A percentile compares a stretch with the other conserved stretches of the same genome.
phyloP scores from a whole-genome alignment of 2,888 invertebrate genomes.

The Papilio gigon region DNA sequence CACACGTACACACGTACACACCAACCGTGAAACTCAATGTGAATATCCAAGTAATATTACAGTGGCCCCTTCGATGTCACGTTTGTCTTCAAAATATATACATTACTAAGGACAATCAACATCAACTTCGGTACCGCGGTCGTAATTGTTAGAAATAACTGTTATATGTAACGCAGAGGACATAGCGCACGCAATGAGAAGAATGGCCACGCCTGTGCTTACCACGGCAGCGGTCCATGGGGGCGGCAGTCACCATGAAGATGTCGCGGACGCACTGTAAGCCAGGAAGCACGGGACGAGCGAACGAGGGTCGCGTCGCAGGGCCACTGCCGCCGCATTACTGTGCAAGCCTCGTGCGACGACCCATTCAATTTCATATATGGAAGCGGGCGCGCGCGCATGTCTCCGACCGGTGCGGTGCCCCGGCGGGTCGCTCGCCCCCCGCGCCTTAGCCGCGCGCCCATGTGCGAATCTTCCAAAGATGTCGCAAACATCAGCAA shows the following conservation, averaged over 20 bases:
- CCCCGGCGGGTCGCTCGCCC: slow-evolving; percentile 62
- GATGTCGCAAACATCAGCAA: slow-evolving; percentile 44
- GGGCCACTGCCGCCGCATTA: slow-evolving; percentile 62
- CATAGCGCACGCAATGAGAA: too few species aligned
- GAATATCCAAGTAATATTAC: too few species aligned
- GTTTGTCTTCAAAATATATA: slow-evolving; percentile 36
- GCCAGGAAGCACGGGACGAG: slow-evolving; percentile 48
- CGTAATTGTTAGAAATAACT: slow-evolving; percentile 34
- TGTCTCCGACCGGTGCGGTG: too few species aligned
- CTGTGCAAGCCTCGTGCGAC: slow-evolving; percentile 75
- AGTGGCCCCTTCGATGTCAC: neutral
- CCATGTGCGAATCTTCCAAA: slow-evolving; percentile 20
- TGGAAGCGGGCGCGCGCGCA: slow-evolving; percentile 71
- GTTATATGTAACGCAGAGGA: slow-evolving; percentile 26
- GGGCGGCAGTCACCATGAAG: slow-evolving; percentile 50
- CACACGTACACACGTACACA: too few species aligned
- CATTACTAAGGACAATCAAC: slow-evolving; percentile 41
- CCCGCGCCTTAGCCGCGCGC: slow-evolving; percentile 58
- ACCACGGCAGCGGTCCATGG: slow-evolving; percentile 52
- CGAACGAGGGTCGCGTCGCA: slow-evolving; percentile 50
- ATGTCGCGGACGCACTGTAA: slow-evolving; percentile 46
- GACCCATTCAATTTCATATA: slow-evolving; percentile 80
- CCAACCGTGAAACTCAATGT: too few species aligned
- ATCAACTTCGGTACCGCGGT: slow-evolving; percentile 37
- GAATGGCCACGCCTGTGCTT: slow-evolving; percentile 29